phyloP scores from a whole-genome alignment of 1,140 invertebrate genomes.

The Drosophila chauvacae region DNA sequence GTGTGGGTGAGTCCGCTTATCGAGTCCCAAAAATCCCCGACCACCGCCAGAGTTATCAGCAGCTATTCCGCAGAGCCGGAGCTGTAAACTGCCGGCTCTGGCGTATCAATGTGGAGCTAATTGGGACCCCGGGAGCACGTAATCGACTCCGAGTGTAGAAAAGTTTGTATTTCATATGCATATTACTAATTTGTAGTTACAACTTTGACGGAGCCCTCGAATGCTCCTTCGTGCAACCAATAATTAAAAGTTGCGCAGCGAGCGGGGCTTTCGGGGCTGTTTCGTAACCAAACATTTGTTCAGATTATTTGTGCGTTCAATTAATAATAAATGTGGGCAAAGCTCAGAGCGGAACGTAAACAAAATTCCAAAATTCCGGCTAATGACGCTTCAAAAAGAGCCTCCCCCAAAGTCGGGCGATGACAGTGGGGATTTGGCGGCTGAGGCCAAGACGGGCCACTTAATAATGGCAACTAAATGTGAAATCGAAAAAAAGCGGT shows the following conservation, averaged over 20 bases:
- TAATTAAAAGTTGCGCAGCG: slow-evolving; percentile 51
- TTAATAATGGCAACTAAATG: slow-evolving; percentile 65
- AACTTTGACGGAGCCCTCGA: slow-evolving; percentile 18
- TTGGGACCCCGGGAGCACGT: slow-evolving; percentile 32
- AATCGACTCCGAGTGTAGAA: slow-evolving; percentile 20
- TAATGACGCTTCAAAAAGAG: slow-evolving; percentile 63
- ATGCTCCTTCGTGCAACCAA: slow-evolving; percentile 7
- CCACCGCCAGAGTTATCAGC: slow-evolving; percentile 22
- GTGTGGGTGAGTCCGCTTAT: slow-evolving; percentile 40
- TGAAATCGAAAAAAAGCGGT: slow-evolving; percentile 31
- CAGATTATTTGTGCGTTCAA: slow-evolving; percentile 44
- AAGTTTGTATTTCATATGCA: slow-evolving; percentile 33
- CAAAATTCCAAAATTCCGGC: slow-evolving; percentile 54
- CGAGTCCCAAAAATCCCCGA: slow-evolving; percentile 22
- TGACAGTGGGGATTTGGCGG: slow-evolving; percentile 20
- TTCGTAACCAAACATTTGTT: slow-evolving; percentile 27
- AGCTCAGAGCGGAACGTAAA: slow-evolving; percentile 42
- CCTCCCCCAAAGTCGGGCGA: not conserved
- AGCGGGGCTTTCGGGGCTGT: not conserved
- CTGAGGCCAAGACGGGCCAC: slow-evolving; percentile 38
- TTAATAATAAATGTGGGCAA: slow-evolving; percentile 48
- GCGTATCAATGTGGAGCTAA: slow-evolving; percentile 55
- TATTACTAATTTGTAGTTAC: slow-evolving; percentile 22
- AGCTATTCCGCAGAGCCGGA: not conserved
- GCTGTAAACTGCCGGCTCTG: slow-evolving; percentile 10